Conservation (phyloP, 37 sponge, comb jelly and placozoan species). For the Dysidea cf. avara region DNA sequence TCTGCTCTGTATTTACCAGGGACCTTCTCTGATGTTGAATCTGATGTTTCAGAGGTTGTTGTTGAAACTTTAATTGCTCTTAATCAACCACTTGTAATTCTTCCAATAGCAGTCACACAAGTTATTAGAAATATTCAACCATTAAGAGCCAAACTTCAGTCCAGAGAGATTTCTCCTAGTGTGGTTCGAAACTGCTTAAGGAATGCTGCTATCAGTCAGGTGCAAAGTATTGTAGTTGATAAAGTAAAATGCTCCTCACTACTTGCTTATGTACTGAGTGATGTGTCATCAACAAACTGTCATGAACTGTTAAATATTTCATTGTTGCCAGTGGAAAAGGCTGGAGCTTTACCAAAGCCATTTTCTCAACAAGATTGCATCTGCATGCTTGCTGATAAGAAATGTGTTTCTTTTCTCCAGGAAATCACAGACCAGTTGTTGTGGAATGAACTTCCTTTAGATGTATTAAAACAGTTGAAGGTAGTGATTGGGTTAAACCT, state of each 20-base stretch:
- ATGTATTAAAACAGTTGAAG: not conserved
- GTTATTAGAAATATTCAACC: too few relatives aligned
- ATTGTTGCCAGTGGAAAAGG: conserved; percentile 27
- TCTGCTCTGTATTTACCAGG: conserved; percentile 35
- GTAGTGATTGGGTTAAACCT: not conserved
- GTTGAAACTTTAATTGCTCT: conserved; percentile 12
- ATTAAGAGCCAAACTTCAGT: too few relatives aligned
- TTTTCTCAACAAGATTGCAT: conserved; percentile 3
- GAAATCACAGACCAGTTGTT: conserved; percentile 7
- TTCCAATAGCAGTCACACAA: conserved; percentile 22
- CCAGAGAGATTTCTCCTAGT: too few relatives aligned
- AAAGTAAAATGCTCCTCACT: conserved; percentile 7
- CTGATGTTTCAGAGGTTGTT: not conserved
- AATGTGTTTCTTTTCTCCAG: conserved; percentile 7
- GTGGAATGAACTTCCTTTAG: not conserved
- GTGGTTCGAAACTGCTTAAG: not conserved
- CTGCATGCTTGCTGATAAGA: not conserved
- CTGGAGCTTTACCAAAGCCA: not conserved
- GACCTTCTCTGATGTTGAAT: not conserved
- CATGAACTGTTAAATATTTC: conserved; percentile 17
- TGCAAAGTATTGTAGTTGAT: not conserved
- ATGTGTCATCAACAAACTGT: not conserved
- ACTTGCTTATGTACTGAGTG: conserved; percentile 30
- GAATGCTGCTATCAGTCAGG: not conserved
- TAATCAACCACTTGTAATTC: conserved; percentile 17